Evolutionary conservation across 2,888 invertebrate species (phyloP), one percentile per base, ranked within the genome.

Genomic region (Schizaphis graminum): DNA sequence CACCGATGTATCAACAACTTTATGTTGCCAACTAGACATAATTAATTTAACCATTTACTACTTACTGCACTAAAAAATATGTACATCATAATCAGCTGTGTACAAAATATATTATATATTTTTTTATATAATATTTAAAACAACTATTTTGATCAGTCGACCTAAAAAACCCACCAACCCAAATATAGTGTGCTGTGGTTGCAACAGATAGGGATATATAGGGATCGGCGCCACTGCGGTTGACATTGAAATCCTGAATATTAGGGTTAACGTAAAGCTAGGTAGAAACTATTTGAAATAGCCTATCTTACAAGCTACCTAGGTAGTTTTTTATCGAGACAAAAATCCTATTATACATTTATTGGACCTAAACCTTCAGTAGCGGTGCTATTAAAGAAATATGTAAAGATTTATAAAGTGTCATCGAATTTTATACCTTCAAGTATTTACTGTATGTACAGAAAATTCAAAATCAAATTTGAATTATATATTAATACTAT

Each of bases 311-410:
- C 13, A 67, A 13, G n/a, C 67, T 67, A 44, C 41, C 41, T 44
- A 44, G 41, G 3, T 44, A 53, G 67, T n/a, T 21, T 35, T 35
- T 21, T n/a, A 77, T 21, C 8, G 35, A 77, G 11, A 77, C 21
- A 35, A 77, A 8, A 21, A 77, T 8, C 77, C 35, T 41, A 35
- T 35, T 8, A 7, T 26, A 26, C 7, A 2, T 35, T 77, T 8
- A 35, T 35, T 35, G 7, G 35, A 35, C 35, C 21, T 77, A 21
- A 77, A 35, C 21, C 8, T 21, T 35, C 21, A 21, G 8, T 35
- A 21, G 21, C 2, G 35, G 21, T 77, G 21, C 2, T 77, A 8
- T 41, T 0, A 3, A 3, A 0, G 1, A 3, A 8, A 7, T 21
- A 77, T 41, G 8, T 21, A 8, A 77, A 77, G 8, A 8, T 77